These are phyloP conservation scores for Carcharodon carcharias DNA, from an alignment of 2,797 vertebrate species.

Conservation along the genomic window DNA sequence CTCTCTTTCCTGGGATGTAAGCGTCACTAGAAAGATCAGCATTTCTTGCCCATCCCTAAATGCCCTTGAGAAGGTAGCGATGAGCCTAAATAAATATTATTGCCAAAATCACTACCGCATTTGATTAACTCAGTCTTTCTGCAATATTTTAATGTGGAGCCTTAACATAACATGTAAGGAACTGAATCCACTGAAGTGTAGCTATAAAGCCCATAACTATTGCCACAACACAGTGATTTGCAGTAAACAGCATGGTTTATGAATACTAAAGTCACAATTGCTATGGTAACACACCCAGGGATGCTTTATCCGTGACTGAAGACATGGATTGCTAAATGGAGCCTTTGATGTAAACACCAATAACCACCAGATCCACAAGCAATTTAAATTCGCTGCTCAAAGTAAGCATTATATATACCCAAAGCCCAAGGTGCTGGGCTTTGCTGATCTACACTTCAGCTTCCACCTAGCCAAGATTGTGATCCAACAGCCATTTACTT, in stretches of 20 bases:
- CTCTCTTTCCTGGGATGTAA: too few relatives aligned
- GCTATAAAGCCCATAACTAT: neutral
- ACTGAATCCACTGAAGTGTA: neutral
- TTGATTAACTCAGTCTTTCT: neutral
- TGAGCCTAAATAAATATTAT: neutral
- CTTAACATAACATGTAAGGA: neutral
- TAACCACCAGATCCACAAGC: neutral
- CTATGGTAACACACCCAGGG: neutral
- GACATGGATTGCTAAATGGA: neutral
- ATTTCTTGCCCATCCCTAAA: too few relatives aligned
- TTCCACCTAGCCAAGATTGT: neutral
- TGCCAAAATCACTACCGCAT: neutral
- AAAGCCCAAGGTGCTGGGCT: neutral
- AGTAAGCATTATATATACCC: neutral
- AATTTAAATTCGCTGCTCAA: neutral
- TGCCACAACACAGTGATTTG: neutral
- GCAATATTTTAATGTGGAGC: neutral
- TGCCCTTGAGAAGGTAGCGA: too few relatives aligned
- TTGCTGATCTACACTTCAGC: neutral
- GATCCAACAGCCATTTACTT: neutral
- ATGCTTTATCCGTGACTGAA: neutral
- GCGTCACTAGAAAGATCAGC: too few relatives aligned
- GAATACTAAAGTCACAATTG: conserved; percentile 29
- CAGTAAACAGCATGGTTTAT: conserved; percentile 14
- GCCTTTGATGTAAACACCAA: neutral